phyloP scores from a whole-genome alignment of 2,888 invertebrate genomes.

The Pasiphila rectangulata region DNA sequence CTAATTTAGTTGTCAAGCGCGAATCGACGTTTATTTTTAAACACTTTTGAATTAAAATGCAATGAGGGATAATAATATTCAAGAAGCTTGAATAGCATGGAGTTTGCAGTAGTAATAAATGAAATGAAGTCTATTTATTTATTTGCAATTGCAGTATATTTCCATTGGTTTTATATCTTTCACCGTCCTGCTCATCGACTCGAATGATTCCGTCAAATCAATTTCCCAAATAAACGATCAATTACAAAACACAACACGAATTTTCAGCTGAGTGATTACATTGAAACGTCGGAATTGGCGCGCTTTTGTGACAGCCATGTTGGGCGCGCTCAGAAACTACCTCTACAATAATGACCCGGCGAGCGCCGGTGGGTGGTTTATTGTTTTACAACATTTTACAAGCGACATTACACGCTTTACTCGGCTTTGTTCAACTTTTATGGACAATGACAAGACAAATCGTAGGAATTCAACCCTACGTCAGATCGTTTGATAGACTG shows the following conservation, averaged over 20 bases:
- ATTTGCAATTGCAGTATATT: background rate
- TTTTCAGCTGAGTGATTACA: constrained; percentile 38
- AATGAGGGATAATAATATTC: constrained; percentile 22
- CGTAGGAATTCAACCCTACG: constrained; percentile 55
- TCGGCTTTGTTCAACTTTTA: constrained; percentile 49
- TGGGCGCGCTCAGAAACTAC: constrained; percentile 37
- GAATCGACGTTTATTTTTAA: constrained; percentile 33
- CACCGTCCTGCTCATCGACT: constrained; percentile 10
- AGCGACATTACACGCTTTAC: constrained; percentile 57
- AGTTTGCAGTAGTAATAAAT: background rate
- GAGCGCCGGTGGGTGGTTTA: constrained; percentile 65
- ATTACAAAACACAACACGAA: constrained; percentile 29
- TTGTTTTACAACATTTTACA: constrained; percentile 75
- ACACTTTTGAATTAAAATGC: constrained; percentile 33
- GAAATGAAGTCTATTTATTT: background rate
- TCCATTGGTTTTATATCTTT: background rate
- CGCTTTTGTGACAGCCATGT: constrained; percentile 44
- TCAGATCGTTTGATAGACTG: constrained; percentile 61
- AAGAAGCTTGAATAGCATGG: constrained; percentile 10
- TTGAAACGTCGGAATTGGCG: constrained; percentile 42
- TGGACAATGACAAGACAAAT: constrained; percentile 62
- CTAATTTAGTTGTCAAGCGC: constrained; percentile 54
- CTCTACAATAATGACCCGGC: constrained; percentile 15
- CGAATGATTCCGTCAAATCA: constrained; percentile 38
- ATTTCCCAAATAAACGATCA: constrained; percentile 37